phyloP scores from a whole-genome alignment of 2,797 vertebrate species.

The Sebastes steindachneri region DNA sequence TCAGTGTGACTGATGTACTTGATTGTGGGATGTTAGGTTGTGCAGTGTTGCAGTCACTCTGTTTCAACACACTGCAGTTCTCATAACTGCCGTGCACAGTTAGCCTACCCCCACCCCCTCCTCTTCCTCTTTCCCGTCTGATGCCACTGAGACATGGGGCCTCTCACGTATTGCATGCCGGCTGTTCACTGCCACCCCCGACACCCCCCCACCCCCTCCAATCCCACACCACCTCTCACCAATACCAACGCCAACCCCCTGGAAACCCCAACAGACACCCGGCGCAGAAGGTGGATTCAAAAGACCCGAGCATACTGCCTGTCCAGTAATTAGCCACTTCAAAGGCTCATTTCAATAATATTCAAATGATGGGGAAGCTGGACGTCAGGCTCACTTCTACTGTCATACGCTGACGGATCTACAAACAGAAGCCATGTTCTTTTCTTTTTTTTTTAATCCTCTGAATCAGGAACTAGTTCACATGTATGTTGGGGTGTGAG shows the following conservation, averaged over 20 bases:
- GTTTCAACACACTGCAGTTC: slow-evolving; percentile 82
- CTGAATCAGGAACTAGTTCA: slow-evolving; percentile 20
- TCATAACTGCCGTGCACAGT: slow-evolving; percentile 73
- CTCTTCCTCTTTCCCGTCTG: slow-evolving; percentile 67
- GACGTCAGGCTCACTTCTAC: slow-evolving; percentile 46
- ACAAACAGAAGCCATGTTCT: slow-evolving; percentile 33
- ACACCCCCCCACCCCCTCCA: slow-evolving; percentile 15
- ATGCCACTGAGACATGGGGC: slow-evolving; percentile 75
- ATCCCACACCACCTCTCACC: slow-evolving; percentile 35
- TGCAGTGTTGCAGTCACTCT: slow-evolving; percentile 70
- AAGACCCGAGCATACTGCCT: slow-evolving; percentile 57
- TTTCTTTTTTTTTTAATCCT: background rate
- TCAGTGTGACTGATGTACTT: slow-evolving; percentile 38
- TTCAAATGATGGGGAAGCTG: slow-evolving; percentile 68
- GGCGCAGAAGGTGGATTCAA: slow-evolving; percentile 75
- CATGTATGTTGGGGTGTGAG: background rate
- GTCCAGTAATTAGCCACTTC: slow-evolving; percentile 74
- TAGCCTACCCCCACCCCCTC: slow-evolving; percentile 11
- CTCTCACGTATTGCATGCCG: slow-evolving; percentile 80
- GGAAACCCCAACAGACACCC: slow-evolving; percentile 63
- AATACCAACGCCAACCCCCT: slow-evolving; percentile 33
- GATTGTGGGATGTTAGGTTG: slow-evolving; percentile 59
- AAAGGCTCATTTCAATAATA: slow-evolving; percentile 75
- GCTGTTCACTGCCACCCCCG: slow-evolving; percentile 62
- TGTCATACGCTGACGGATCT: slow-evolving; percentile 20